Evolutionary conservation across 2,113 vertebrate species (phyloP).

Genomic region (Xiphophorus hellerii): DNA sequence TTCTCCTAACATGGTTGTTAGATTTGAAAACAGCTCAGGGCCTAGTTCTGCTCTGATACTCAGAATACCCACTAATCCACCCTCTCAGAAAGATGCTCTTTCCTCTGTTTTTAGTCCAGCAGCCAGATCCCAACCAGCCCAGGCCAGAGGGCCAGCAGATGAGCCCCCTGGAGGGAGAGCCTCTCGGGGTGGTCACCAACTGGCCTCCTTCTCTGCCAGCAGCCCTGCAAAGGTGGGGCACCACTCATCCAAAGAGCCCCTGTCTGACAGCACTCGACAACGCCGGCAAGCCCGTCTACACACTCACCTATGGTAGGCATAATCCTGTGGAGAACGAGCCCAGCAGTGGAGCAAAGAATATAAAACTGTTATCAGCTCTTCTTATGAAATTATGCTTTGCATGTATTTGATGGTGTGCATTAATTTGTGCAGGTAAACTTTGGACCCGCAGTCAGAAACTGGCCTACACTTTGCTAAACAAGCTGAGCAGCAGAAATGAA

Average conservation of each 20-base stretch:
- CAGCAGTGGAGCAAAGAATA: background rate
- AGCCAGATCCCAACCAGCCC: slow-evolving; percentile 93
- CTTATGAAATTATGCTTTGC: background rate
- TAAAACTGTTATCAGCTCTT: background rate
- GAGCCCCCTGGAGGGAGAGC: slow-evolving; percentile 86
- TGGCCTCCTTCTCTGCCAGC: slow-evolving; percentile 88
- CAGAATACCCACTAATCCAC: background rate
- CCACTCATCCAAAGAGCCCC: slow-evolving; percentile 88
- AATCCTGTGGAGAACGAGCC: background rate
- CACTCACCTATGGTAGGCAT: slow-evolving; percentile 90
- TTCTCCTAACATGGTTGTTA: slow-evolving; percentile 10
- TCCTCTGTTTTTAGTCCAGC: slow-evolving; percentile 83
- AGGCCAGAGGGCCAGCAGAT: slow-evolving; percentile 89
- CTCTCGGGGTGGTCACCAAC: slow-evolving; percentile 78
- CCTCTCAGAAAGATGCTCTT: background rate
- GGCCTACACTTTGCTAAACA: slow-evolving; percentile 94
- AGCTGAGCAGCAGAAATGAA: slow-evolving; percentile 90
- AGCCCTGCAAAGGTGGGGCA: slow-evolving; percentile 90
- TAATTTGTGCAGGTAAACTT: slow-evolving; percentile 85
- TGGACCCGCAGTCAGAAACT: slow-evolving; percentile 97
- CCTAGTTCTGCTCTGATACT: background rate
- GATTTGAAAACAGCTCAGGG: slow-evolving; percentile 4
- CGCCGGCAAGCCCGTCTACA: slow-evolving; percentile 87
- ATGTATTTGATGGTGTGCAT: background rate
- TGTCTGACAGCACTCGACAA: slow-evolving; percentile 92